phyloP scores from a whole-genome alignment of 2,888 invertebrate genomes.

The Aelia acuminata region DNA sequence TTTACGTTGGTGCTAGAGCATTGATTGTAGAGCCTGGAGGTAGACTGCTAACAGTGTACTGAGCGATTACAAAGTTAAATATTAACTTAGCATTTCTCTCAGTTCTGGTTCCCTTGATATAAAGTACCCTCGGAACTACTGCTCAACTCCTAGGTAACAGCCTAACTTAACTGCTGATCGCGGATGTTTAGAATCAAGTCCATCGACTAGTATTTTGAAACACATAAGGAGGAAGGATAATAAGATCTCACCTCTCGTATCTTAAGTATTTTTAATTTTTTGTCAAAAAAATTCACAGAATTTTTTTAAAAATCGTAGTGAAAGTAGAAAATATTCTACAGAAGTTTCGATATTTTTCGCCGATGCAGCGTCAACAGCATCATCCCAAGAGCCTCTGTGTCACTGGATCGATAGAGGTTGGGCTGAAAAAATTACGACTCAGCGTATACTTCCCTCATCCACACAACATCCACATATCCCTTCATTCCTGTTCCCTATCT shows the following conservation, averaged over 20 bases:
- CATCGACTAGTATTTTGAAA: background rate
- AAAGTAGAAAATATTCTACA: too few relatives aligned
- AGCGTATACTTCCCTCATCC: background rate
- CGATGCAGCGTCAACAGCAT: background rate
- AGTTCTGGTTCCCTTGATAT: background rate
- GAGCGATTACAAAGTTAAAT: constrained; percentile 25
- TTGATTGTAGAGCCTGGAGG: background rate
- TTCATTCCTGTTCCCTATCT: background rate
- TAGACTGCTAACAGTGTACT: background rate
- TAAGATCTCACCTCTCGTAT: too few relatives aligned
- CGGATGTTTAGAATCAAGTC: background rate
- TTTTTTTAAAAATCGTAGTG: too few relatives aligned
- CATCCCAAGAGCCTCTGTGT: background rate
- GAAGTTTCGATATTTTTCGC: background rate
- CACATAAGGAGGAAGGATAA: background rate
- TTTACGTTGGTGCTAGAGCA: background rate
- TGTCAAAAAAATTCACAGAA: too few relatives aligned
- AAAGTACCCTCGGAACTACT: background rate
- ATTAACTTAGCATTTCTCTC: constrained; percentile 23
- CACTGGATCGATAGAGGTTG: background rate
- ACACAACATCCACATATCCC: background rate
- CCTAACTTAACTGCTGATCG: background rate
- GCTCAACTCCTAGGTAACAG: background rate
- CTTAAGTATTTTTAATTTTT: too few relatives aligned
- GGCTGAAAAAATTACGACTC: constrained; percentile 18